Conservation (phyloP, 2,113 vertebrate species). For the Onychostruthus taczanowskii region DNA sequence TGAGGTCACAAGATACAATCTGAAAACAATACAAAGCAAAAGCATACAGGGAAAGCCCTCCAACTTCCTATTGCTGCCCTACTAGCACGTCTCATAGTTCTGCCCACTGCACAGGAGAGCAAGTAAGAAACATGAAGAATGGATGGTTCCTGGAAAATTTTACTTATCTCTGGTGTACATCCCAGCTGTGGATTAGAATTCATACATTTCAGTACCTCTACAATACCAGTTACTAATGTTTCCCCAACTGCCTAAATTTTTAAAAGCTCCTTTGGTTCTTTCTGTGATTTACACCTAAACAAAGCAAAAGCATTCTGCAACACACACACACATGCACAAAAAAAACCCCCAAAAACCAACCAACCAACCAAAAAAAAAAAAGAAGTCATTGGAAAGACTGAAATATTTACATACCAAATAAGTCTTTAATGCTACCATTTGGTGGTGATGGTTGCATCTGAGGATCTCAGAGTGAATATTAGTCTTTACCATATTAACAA, state of each 20-base stretch:
- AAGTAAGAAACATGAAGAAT: neutral
- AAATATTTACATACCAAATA: neutral
- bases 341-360: neutral
- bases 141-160: neutral
- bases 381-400: neutral
- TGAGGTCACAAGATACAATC: neutral
- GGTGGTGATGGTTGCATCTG: neutral
- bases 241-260: neutral
- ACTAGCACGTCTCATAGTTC: neutral
- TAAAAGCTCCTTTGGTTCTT: neutral
- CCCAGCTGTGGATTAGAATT: neutral
- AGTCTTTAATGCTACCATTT: neutral
- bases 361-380: too few species aligned
- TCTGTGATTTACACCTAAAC: neutral
- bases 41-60: fast-evolving
- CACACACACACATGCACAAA: neutral
- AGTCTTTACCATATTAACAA: neutral
- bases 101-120: neutral
- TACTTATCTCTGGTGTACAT: neutral
- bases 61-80: neutral
- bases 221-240: neutral
- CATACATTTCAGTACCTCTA: neutral
- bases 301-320: neutral
- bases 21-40: neutral
- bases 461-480: neutral